Base-by-base conservation (phyloP, 2,888 invertebrate genomes). In the Caenorhabditis auriculariae region DNA sequence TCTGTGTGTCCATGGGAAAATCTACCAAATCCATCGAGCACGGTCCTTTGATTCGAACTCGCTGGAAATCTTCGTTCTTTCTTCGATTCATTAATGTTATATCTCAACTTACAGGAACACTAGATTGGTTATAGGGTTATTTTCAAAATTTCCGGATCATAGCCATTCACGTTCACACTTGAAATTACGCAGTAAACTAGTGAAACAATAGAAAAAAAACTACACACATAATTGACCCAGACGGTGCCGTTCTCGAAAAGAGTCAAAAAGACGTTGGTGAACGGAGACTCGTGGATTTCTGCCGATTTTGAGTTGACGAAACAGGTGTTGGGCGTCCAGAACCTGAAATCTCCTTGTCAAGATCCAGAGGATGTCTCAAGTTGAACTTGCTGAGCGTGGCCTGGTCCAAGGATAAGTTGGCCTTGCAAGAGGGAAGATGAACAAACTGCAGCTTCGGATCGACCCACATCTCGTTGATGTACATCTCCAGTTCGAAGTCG, bases 401-500 rank as follows among this genome's bases (percentile, higher is more conserved):
- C 49, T 69, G 66, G 60, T 72, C 69, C 2, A 74, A 54, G 23
- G 64, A 66, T 29, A 71, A 27, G 35, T 71, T 69, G 21, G 60
- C 62, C 39, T 66, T 71, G 27, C 66, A 57, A 7, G 66, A 50
- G 17, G 52, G 37, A 5, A 60, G 43, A 28, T 60, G 46, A 32
- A 5, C 42, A n/a, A 29, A 54, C 55, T 32, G 35, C 43, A 74
- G 49, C 19, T 69, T 60, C 4, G 69, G 72, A 47, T 75, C 75
- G 21, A 60, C 55, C 75, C 75, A 75, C 56, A 62, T 60, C 42
- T 75, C 75, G 17, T 67, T 75, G 21, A 75, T 71, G 51, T 69
- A 75, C 28, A 75, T 55, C 42, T 75, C 72, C 60, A 73, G 46
- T 39, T 75, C 72, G 27, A 75, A 75, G 42, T 75, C 75, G 35